Percentiles rank a stretch among this genome's conserved stretches.
Conservation (phyloP, 2,888 invertebrate genomes). For the Marronus borbonicus region DNA sequence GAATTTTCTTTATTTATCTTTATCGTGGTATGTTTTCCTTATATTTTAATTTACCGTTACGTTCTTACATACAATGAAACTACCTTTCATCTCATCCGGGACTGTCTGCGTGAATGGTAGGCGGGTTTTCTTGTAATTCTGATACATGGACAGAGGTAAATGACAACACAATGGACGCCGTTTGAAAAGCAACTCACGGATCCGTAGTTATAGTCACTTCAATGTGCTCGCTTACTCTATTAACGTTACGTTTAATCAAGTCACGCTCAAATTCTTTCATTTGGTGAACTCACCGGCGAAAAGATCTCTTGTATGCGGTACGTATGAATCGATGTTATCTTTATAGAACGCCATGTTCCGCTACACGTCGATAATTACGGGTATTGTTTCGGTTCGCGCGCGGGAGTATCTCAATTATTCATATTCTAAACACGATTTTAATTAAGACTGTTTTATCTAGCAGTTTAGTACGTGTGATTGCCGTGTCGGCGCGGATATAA, state of each 20-base stretch:
- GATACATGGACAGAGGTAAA: slow-evolving; percentile 3
- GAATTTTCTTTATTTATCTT: neutral
- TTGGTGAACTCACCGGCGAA: neutral
- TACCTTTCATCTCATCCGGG: slow-evolving; percentile 15
- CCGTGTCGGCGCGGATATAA: neutral
- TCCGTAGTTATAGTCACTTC: slow-evolving; percentile 31
- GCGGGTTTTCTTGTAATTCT: slow-evolving; percentile 8
- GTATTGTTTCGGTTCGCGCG: slow-evolving; percentile 8
- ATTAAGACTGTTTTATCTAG: slow-evolving; percentile 9
- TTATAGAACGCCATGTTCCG: slow-evolving; percentile 1
- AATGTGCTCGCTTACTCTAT: slow-evolving; percentile 41
- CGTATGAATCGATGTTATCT: neutral
- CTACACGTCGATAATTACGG: slow-evolving; percentile 10
- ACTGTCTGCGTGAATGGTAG: slow-evolving; percentile 2
- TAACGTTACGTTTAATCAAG: slow-evolving; percentile 50
- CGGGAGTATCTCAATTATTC: slow-evolving; percentile 18
- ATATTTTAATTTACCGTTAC: slow-evolving; percentile 9
- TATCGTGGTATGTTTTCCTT: neutral
- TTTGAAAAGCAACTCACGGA: slow-evolving; percentile 44
- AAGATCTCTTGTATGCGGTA: neutral
- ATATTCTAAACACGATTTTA: slow-evolving; percentile 15
- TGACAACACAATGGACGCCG: slow-evolving; percentile 48
- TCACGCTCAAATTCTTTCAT: slow-evolving; percentile 41
- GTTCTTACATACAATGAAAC: neutral
- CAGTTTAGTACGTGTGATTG: neutral